These are phyloP conservation scores for Bombus impatiens DNA, from an alignment of 1,140 invertebrate species.

Conservation along the genomic window DNA sequence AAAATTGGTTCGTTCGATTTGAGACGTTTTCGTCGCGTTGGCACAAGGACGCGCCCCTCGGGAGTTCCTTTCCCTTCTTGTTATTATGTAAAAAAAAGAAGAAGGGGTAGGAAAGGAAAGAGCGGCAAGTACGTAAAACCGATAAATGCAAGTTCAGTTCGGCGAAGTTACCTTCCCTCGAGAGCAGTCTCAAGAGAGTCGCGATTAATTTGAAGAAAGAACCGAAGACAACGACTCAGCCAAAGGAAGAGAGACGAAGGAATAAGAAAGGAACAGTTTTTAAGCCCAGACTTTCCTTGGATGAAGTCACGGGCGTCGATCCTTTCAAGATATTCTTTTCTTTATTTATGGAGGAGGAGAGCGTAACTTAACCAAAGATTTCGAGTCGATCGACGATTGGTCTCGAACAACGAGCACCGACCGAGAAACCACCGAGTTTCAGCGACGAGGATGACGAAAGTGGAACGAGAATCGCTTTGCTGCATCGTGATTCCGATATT, in stretches of 20 bases:
- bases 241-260: background rate
- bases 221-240: slow-evolving; percentile 27
- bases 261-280: slow-evolving; percentile 24
- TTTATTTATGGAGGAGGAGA: slow-evolving; percentile 18
- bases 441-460: background rate
- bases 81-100: background rate
- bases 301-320: slow-evolving; percentile 2
- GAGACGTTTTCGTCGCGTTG: no score
- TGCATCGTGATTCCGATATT: background rate
- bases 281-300: slow-evolving; percentile 1
- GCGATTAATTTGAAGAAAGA: slow-evolving; percentile 46
- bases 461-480: background rate
- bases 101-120: background rate
- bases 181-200: slow-evolving; percentile 21
- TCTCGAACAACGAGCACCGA: background rate
- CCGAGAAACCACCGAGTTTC: background rate
- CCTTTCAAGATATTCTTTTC: slow-evolving; percentile 12
- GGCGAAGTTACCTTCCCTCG: slow-evolving; percentile 6
- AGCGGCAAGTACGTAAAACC: slow-evolving; percentile 2
- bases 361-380: slow-evolving; percentile 6
- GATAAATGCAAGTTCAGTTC: slow-evolving; percentile 28
- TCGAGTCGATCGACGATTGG: background rate
- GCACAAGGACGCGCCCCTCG: no score
- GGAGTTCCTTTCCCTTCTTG: background rate
- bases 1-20: no score